Evolutionary conservation across 1,140 invertebrate species (phyloP).

Genomic region (Orussus abietinus): DNA sequence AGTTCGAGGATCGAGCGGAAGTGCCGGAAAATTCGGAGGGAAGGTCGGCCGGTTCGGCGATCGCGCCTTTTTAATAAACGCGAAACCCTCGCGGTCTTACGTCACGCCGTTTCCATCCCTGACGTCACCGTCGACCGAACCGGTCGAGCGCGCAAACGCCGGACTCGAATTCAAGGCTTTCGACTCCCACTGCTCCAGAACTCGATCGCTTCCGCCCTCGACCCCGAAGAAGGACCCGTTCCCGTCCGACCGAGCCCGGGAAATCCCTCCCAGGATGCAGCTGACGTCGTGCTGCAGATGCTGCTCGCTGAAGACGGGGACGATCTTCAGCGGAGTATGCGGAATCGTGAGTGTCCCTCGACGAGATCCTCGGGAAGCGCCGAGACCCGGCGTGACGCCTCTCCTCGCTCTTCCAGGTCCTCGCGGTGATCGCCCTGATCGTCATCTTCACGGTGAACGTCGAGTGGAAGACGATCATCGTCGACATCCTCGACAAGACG

Average conservation of each 20-base stretch:
- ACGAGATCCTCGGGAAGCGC: too few relatives aligned
- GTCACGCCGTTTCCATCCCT: not conserved
- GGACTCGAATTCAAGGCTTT: slow-evolving; percentile 11
- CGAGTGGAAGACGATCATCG: slow-evolving; percentile 68
- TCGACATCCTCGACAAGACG: slow-evolving; percentile 57
- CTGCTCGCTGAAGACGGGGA: slow-evolving; percentile 65
- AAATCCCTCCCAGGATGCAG: slow-evolving; percentile 22
- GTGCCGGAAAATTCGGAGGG: slow-evolving; percentile 22
- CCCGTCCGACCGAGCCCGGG: too few relatives aligned
- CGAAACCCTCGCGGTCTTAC: slow-evolving; percentile 3
- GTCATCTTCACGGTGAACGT: slow-evolving; percentile 55
- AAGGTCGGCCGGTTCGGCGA: slow-evolving; percentile 27
- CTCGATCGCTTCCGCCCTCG: slow-evolving; percentile 16
- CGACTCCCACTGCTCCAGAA: slow-evolving; percentile 1
- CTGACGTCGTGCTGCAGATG: slow-evolving; percentile 63
- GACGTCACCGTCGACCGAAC: not conserved
- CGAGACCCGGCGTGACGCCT: too few relatives aligned
- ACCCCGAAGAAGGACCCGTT: too few relatives aligned
- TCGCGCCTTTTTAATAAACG: slow-evolving; percentile 27
- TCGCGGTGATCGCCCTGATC: slow-evolving; percentile 58
- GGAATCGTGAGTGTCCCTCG: slow-evolving; percentile 58
- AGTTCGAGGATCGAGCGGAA: not conserved
- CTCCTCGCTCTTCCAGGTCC: slow-evolving; percentile 57
- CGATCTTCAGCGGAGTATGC: slow-evolving; percentile 63
- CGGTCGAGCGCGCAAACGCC: slow-evolving; percentile 9